Evolutionary conservation across 2,888 invertebrate genomes (phyloP), one percentile per base, ranked within the genome.

Genomic region (Eilema depressum): DNA sequence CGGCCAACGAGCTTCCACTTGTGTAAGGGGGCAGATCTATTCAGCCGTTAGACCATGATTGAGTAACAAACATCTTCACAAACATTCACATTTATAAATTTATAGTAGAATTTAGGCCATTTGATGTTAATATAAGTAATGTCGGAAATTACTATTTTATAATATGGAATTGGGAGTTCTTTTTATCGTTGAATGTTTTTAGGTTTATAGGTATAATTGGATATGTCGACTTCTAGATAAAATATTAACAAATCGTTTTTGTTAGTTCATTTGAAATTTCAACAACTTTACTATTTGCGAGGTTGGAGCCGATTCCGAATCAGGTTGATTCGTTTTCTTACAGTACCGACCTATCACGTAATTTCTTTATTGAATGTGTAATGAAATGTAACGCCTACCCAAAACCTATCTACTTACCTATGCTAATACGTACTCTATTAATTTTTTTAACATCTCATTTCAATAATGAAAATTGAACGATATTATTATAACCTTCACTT

Each of bases 391-490:
- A 20, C 20, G 7, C 17, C 47, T n/a, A 53, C 8, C n/a, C 2
- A 20, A 53, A 10, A 53, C 53, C 53, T 53, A 53, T n/a, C 20
- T 53, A n/a, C 53, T 53, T 53, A 53, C 53, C 20, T 53, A n/a
- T 20, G n/a, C 10, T 20, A 20, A 20, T 53, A 3, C 2, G 11
- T 37, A 53, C 20, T 53, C 20, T 53, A 47, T 53, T n/a, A 53
- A 53, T 53, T 53, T 53, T 53, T 53, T 53, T 53, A n/a, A 53
- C 53, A 53, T 53, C 53, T 53, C 53, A 53, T 53, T 53, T 53
- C 53, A n/a, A 10, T 53, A 53, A 53, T 53, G 53, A 10, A 53
- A n/a, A 53, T n/a, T 53, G n/a, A 53, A 53, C 5, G 10, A 53
- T 53, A n/a, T 53, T 53, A 53, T 53, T 53, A 53, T 53, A 53